These are phyloP conservation scores for Catostomus latipinnis DNA, from an alignment of 2,797 vertebrate genomes.

Conservation along the genomic window DNA sequence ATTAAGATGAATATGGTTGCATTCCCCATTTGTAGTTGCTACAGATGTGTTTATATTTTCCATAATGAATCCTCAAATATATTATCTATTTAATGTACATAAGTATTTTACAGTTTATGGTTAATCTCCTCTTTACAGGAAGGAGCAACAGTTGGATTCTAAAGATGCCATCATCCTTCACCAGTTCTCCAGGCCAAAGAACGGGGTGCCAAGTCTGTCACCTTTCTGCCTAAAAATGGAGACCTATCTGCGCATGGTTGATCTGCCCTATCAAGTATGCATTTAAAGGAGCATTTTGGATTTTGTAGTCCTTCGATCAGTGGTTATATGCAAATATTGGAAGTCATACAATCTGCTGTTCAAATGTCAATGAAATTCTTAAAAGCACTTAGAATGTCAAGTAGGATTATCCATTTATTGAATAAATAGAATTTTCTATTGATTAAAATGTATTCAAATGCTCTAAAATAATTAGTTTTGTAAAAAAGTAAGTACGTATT, in stretches of 20 bases:
- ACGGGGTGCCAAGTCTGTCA: slow-evolving; percentile 92
- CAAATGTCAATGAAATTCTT: slow-evolving; percentile 18
- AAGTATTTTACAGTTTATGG: slow-evolving; percentile 8
- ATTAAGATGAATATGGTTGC: no score
- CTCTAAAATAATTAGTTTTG: background rate
- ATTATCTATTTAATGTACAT: background rate
- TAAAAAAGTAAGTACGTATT: background rate
- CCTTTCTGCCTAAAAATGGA: slow-evolving; percentile 98
- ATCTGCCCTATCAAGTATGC: slow-evolving; percentile 95
- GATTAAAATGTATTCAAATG: background rate
- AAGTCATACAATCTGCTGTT: slow-evolving; percentile 12
- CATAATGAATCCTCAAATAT: background rate
- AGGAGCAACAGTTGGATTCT: slow-evolving; percentile 95
- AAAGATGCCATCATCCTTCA: slow-evolving; percentile 98
- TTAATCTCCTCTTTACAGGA: slow-evolving; percentile 74
- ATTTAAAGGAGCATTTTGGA: background rate
- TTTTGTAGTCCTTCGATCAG: no score
- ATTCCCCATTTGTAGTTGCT: background rate
- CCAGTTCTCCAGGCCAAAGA: slow-evolving; percentile 96
- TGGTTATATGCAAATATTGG: background rate
- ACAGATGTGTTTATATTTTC: background rate
- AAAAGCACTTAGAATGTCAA: slow-evolving; percentile 4
- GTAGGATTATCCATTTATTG: background rate
- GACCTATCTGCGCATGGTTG: slow-evolving; percentile 96
- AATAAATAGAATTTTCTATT: no score